phyloP scores from a whole-genome alignment of 2,113 vertebrate genomes.

The Zootoca vivipara region DNA sequence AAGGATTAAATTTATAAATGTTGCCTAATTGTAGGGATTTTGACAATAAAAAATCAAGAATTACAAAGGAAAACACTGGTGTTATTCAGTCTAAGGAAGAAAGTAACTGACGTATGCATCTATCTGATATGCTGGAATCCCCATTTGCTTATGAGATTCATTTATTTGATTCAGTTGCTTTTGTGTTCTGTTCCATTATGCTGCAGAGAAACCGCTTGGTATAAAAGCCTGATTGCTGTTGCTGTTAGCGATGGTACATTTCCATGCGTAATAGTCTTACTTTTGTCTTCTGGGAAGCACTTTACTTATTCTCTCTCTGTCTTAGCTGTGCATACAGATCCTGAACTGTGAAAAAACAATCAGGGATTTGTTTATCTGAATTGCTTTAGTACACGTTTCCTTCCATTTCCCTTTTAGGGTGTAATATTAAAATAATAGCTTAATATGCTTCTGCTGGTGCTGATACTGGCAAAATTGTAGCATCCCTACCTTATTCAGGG shows the following conservation, averaged over 20 bases:
- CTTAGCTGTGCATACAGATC: conserved; percentile 37
- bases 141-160: conserved; percentile 46
- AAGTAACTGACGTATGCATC: conserved; percentile 36
- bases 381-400: conserved; percentile 20
- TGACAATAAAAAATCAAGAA: conserved; percentile 26
- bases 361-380: neutral
- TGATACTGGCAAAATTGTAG: neutral
- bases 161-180: conserved; percentile 46
- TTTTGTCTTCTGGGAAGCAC: conserved; percentile 36
- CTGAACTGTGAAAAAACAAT: conserved; percentile 30
- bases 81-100: conserved; percentile 18
- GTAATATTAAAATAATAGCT: conserved; percentile 22
- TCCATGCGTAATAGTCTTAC: conserved; percentile 38
- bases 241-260: conserved; percentile 51
- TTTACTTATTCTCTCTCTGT: conserved; percentile 48
- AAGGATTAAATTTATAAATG: conserved; percentile 25
- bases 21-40: conserved; percentile 30
- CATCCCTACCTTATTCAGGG: neutral
- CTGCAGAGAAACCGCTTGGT: conserved; percentile 47
- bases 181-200: conserved; percentile 37
- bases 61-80: neutral
- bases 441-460: conserved; percentile 14
- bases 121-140: conserved; percentile 32
- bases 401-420: conserved; percentile 35
- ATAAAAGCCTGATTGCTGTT: conserved; percentile 56